Base-by-base conservation (phyloP, 2,888 invertebrate genomes). In the Dryocosmus kuriphilus region DNA sequence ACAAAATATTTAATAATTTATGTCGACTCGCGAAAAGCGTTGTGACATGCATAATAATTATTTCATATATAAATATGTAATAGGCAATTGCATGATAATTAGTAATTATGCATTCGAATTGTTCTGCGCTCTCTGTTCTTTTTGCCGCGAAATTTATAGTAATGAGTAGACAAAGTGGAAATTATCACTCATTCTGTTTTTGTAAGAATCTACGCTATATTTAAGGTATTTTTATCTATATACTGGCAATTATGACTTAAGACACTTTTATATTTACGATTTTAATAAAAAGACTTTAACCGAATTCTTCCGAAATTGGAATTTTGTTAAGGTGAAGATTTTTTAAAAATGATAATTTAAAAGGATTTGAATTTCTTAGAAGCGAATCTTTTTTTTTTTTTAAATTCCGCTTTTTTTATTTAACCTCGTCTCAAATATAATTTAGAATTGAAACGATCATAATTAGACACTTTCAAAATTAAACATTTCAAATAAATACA, bases 21-120 rank as follows among this genome's bases (percentile, higher is more conserved):
- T 32, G 16, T 2, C 57, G 55, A 74, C 30, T 27, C 19, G 57
- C 32, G 16, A 27, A 57, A 32, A 38, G 73, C 32, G 19, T 51
- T 57, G 60, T 74, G 80, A 55, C 63, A 60, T 16, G 65, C 77
- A 79, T 57, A 55, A 74, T 80, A 27, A 60, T 75, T 78, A 80
- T 78, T 77, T 74, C 30, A 55, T 80, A 65, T 78, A 75, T 71
- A 63, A 78, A 74, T 78, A 74, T 76, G 57, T 77, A 80, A 80
- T 77, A 74, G 38, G 77, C 79, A 41, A 41, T 41, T n/a, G n/a
- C n/a, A 60, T 60, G 24, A 60, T 30, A 63, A 78, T 65, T 65
- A 63, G 35, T 76, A 74, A 38, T 74, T 57, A 76, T 24, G 60
- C 27, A 27, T 60, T 24, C 60, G 60, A 60, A 80, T 81, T n/a